Evolutionary conservation across 2,888 invertebrate genomes (phyloP), one percentile per base, ranked within the genome.

Genomic region (Dolomedes plantarius): DNA sequence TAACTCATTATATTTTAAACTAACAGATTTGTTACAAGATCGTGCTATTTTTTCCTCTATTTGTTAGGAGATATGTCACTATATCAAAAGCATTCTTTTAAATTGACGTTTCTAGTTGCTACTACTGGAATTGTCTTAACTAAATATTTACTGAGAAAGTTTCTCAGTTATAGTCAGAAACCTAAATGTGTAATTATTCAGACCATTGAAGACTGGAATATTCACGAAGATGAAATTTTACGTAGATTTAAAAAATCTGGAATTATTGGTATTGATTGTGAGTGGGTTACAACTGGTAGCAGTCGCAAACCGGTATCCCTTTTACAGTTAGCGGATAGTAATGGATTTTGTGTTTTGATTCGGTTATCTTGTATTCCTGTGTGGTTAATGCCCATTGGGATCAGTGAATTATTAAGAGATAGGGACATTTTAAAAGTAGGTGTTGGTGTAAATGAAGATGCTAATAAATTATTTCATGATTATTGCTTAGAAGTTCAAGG

Each of bases 231-330:
- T 6, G 77, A 85, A 27, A 79, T 86, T 28, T 19, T 64, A n/a
- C 29, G 32, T 16, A 23, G 32, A 7, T 83, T 80, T 46, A 11
- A 32, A 7, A 11, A 67, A 5, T 85, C 65, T 13, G n/a, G 85
- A 74, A 94, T 94, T 0, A 90, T 96, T 41, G 96, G 96, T 6
- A 94, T 96, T 90, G 96, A 96, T 90, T 96, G 96, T 91, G 96
- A 96, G 91, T 96, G 96, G 96, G 94, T 95, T 0, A 94, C 94
- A 0, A 91, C 92, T 0, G 86, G 78, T 28, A 94, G 94, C 0
- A 91, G 91, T 68, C 91, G 93, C 5, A 92, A 93, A 0, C 94
- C 94, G 0, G 93, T 95, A 13, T 94, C 95, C 0, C 90, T 96
- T 5, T 90, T 96, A 1, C 96, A 96, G 91, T 91, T 96, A 0